Conservation (phyloP, 2,797 vertebrate species). For the Mormyrops attenuatus region DNA sequence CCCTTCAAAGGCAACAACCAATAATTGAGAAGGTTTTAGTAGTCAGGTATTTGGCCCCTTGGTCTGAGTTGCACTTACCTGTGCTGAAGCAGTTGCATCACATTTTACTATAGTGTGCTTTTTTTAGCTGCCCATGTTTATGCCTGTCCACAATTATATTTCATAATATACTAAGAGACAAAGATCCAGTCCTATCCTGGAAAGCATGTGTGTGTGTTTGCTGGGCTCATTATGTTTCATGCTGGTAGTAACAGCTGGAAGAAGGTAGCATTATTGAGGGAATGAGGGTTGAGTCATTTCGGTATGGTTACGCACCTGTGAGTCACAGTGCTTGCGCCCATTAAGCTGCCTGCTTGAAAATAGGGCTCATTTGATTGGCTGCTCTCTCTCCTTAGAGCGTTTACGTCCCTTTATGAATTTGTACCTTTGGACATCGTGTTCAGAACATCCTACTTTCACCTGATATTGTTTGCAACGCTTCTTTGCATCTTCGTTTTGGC, state of each 20-base stretch:
- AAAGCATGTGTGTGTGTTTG: not conserved
- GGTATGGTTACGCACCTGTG: not conserved
- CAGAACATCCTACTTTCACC: not conserved
- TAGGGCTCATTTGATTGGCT: not conserved
- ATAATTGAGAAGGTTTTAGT: not conserved
- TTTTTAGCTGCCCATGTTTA: not conserved
- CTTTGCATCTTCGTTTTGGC: not conserved
- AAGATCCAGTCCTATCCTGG: not conserved
- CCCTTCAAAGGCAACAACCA: not conserved
- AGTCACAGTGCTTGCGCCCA: not conserved
- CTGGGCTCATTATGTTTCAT: not conserved
- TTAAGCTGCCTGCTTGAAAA: not conserved
- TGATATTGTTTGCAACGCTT: not conserved
- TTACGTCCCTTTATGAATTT: not conserved
- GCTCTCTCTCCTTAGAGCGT: not conserved
- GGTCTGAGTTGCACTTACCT: not conserved
- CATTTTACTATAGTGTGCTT: not conserved
- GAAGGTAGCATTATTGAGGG: not conserved
- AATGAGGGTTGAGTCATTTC: constrained; percentile 1
- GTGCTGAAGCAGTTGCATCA: not conserved
- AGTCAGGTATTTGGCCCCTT: not conserved
- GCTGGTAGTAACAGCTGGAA: not conserved
- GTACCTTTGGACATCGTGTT: not conserved
- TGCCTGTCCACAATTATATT: not conserved
- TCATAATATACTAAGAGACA: not conserved